These are phyloP conservation scores for Neuroscelio doddi DNA, from an alignment of 2,888 invertebrate genomes.

Conservation along the genomic window DNA sequence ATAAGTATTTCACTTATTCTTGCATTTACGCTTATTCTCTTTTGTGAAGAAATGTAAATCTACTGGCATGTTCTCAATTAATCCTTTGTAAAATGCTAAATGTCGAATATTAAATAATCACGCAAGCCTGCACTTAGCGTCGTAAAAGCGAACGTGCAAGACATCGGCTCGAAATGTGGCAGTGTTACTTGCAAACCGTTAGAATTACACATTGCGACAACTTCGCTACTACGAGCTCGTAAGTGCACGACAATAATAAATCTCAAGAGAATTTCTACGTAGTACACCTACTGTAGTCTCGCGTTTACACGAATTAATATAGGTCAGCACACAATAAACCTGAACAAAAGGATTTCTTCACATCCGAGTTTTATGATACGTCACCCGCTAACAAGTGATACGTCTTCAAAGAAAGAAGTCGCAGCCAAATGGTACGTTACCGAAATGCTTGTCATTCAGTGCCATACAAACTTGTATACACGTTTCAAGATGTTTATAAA, in stretches of 20 bases:
- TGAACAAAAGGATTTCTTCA: neutral
- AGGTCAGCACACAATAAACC: constrained; percentile 9
- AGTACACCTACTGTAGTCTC: constrained; percentile 8
- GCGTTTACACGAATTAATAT: constrained; percentile 19
- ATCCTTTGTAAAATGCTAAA: too few species aligned
- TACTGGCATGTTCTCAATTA: neutral
- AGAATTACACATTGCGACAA: constrained; percentile 20
- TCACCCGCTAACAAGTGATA: too few species aligned
- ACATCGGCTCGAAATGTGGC: too few species aligned
- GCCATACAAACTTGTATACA: too few species aligned
- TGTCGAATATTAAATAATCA: too few species aligned
- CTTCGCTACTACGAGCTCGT: constrained; percentile 14
- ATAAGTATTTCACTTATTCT: too few species aligned
- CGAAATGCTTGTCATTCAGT: neutral
- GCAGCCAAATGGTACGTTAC: neutral
- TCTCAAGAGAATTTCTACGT: constrained; percentile 12
- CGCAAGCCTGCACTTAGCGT: neutral
- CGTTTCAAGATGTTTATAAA: too few species aligned
- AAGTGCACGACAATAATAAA: constrained; percentile 18
- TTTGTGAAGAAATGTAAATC: too few species aligned
- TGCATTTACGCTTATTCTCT: too few species aligned
- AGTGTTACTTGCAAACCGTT: too few species aligned
- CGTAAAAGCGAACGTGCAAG: neutral
- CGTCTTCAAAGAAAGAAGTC: neutral
- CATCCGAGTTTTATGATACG: neutral